Base-by-base conservation (phyloP, 2,888 invertebrate species). In the Drosophila leonis region DNA sequence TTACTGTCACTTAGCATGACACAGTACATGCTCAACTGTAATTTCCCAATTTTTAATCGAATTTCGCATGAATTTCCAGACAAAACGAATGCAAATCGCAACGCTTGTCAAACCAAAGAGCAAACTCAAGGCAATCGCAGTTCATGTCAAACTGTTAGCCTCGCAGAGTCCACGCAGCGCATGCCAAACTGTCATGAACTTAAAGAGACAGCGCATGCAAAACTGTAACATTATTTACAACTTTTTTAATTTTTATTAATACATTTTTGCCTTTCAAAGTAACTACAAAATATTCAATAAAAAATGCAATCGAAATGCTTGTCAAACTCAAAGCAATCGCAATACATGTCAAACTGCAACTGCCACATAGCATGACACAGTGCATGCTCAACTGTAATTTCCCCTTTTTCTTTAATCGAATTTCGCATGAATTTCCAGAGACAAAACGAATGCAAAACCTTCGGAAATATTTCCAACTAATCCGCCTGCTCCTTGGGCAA, bases 401-500 rank as follows among this genome's bases (percentile, higher is more conserved):
- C 1, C n/a, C 7, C 1, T 27, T n/a, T 33, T 24, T 24, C 24
- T 24, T 73, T 64, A 29, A 48, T 65, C 48, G 64, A 70, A 71
- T 67, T 78, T 75, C 49, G 66, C 27, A 61, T 55, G 24, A 24
- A 70, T 57, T 24, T 35, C 7, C 20, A 12, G 51, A 8, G 15
- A 54, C 42, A 63, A 66, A 46, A 55, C 52, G 56, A 74, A 65
- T 59, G 41, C 60, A 42, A 44, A 52, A 59, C 48, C 31, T 54
- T 48, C 57, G 24, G 49, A 31, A 46, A 52, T 1, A 61, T 46
- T 52, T 57, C 42, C 63, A 44, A 46, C 48, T 83, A 78, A 18
- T 75, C 66, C 24, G 35, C 42, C 20, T 33, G 56, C 57, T 80
- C 78, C 54, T 86, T 87, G 49, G 63, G 3, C 9, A 39, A 6